phyloP scores from a whole-genome alignment of 1,140 invertebrate genomes.

The Drosophila kikkawai region DNA sequence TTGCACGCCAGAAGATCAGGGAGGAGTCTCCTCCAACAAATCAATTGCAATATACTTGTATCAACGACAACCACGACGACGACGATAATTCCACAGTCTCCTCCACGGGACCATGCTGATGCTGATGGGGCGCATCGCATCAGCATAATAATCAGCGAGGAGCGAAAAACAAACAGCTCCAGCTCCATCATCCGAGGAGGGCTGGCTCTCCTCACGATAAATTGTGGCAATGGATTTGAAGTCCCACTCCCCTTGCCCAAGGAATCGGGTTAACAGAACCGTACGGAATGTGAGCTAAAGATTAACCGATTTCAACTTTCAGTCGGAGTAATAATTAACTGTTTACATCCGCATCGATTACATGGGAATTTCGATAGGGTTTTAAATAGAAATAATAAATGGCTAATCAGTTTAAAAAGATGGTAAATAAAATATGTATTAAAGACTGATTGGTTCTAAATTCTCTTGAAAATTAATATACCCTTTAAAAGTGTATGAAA shows the following conservation, averaged over 20 bases:
- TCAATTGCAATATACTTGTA: constrained; percentile 70
- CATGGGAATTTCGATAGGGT: background rate
- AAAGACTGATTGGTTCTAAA: background rate
- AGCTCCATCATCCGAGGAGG: constrained; percentile 8
- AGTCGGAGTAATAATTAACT: background rate
- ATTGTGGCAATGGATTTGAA: constrained; percentile 60
- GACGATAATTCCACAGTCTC: constrained; percentile 42
- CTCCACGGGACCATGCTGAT: constrained; percentile 13
- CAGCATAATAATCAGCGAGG: constrained; percentile 12
- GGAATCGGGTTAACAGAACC: constrained; percentile 9
- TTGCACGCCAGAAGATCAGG: constrained; percentile 21
- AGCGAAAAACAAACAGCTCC: constrained; percentile 12
- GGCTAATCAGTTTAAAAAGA: background rate
- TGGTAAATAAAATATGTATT: background rate
- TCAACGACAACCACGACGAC: constrained; percentile 29
- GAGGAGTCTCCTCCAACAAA: constrained; percentile 52
- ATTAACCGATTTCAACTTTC: constrained; percentile 26
- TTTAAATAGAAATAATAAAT: too few species aligned
- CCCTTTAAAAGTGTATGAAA: background rate
- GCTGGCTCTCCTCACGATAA: constrained; percentile 50
- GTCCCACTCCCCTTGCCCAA: constrained; percentile 11
- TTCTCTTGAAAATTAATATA: background rate
- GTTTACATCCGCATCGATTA: constrained; percentile 8
- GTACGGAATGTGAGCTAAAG: constrained; percentile 26
- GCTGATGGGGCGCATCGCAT: constrained; percentile 18